Conservation (phyloP, 2,797 vertebrate species). For the Falco cherrug region DNA sequence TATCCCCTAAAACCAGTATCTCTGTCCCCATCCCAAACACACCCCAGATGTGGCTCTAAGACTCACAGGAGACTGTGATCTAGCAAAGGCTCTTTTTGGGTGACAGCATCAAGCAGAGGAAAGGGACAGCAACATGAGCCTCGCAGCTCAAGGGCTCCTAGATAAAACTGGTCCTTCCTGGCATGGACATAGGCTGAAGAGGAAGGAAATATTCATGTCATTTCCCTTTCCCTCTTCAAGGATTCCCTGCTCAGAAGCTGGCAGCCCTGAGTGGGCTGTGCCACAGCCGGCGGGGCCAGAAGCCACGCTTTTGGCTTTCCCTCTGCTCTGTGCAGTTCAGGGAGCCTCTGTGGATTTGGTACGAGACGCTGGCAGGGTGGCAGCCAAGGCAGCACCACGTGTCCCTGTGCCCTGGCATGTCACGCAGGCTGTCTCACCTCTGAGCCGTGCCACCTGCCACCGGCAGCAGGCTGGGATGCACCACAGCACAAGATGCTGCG, state of each 20-base stretch:
- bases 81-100: background rate
- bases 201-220: slow-evolving; percentile 19
- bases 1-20: background rate
- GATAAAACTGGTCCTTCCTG: slow-evolving; percentile 10
- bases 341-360: background rate
- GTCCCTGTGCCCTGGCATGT: background rate
- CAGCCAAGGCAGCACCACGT: background rate
- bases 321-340: background rate
- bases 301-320: background rate
- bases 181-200: background rate
- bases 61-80: accelerated
- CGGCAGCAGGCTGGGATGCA: background rate
- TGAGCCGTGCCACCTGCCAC: accelerated
- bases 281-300: accelerated
- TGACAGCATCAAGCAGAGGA: background rate
- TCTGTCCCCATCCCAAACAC: background rate
- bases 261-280: background rate
- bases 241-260: background rate
- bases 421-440: background rate
- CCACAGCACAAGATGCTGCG: background rate
- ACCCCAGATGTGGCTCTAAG: background rate
- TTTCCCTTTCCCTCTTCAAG: slow-evolving; percentile 9
- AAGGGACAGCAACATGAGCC: background rate
- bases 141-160: background rate
- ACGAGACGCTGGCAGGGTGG: background rate